Percentiles rank a stretch among this genome's conserved stretches.
These are phyloP conservation scores for Thalassophryne amazonica DNA, from an alignment of 2,797 vertebrate genomes.

Conservation along the genomic window DNA sequence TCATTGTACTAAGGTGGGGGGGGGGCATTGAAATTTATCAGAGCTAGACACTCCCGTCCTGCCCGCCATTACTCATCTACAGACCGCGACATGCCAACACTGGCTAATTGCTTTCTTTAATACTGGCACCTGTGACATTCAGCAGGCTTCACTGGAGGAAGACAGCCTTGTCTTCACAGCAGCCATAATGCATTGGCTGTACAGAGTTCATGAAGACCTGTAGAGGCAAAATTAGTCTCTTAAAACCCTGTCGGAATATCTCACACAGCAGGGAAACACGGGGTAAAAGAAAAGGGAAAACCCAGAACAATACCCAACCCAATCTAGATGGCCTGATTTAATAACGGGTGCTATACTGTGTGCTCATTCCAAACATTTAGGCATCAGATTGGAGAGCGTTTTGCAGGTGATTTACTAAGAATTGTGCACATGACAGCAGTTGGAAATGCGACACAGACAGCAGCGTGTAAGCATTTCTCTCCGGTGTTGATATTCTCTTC, in stretches of 20 bases:
- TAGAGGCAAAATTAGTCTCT: background rate
- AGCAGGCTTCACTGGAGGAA: constrained; percentile 13
- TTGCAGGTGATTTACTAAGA: too few relatives aligned
- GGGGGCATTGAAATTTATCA: constrained; percentile 75
- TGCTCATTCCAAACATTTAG: too few relatives aligned
- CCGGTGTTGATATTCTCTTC: too few relatives aligned
- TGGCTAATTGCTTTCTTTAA: constrained; percentile 78
- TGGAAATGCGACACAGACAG: too few relatives aligned
- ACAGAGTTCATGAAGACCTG: background rate
- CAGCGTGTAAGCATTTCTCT: too few relatives aligned
- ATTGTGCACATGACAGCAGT: too few relatives aligned
- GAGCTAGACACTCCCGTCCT: constrained; percentile 66
- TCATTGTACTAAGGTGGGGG: constrained; percentile 73
- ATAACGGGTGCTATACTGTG: too few relatives aligned
- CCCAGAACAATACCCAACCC: too few relatives aligned
- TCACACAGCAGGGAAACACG: background rate
- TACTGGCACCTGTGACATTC: constrained; percentile 68
- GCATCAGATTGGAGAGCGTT: too few relatives aligned
- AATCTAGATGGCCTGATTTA: too few relatives aligned
- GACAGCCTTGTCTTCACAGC: background rate
- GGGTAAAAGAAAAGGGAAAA: too few relatives aligned
- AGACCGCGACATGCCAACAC: constrained; percentile 62
- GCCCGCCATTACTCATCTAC: constrained; percentile 79
- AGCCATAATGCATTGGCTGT: background rate
- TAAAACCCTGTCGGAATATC: background rate